Base-by-base conservation (phyloP, 2,113 vertebrate genomes). In the Phylloscopus trochilus region DNA sequence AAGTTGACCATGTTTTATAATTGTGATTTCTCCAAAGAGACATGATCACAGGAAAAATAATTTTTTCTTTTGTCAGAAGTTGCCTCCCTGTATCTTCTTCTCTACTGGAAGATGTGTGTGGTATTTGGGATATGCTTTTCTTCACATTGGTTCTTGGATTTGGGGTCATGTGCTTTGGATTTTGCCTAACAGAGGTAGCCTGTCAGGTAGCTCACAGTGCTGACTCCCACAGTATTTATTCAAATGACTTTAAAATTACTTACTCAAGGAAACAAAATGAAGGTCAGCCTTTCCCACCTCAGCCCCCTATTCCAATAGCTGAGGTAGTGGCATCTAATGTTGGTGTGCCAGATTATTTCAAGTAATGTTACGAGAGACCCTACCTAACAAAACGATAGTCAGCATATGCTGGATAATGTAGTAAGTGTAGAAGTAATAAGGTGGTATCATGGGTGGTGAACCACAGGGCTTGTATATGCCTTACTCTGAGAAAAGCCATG, bases 311-410 rank as follows among this genome's bases (percentile, higher is more conserved):
- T 82, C 66, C 51, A 83, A 23, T 63, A 33, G 58, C 41, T 76
- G 81, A 72, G 76, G 35, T 41, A 43, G 63, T 39, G 41, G 41
- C 46, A 35, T 22, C 37, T 70, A 41, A 23, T 44, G 39, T 5
- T n/a, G 14, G 8, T 31, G 58, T 68, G 23, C 13, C 49, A 20
- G 13, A 56, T 56, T 39, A 47, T 52, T 90, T 79, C 55, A 22
- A 0, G 0, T 14, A 20, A 26, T 6, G 2, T 31, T 22, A 27
- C 1, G 1, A 47, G 12, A 56, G 41, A 47, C 33, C 21, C 49
- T 33, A 74, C 39, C 37, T 55, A 64, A 21, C 20, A 46, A 58
- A 83, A 64, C 3, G 55, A 7, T 41, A 78, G 63, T n/a, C 33
- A 35, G 41, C 21, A 31, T 28, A 6, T n/a, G 15, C 24, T 58